Conservation (phyloP, 1,140 invertebrate species). For the Drosophila novamexicana region DNA sequence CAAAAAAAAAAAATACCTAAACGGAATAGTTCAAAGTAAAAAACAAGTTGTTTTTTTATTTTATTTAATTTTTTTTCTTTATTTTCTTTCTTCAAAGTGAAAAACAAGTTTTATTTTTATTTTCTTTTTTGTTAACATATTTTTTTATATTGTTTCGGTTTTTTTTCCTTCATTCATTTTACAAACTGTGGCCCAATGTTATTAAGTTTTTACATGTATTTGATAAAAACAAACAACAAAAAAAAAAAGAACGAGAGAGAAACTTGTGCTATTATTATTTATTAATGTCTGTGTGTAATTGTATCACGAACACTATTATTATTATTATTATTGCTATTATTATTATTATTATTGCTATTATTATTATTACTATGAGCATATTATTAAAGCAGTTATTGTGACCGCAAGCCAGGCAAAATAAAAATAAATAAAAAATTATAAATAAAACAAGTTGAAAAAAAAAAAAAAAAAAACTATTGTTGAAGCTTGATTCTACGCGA, state of each 20-base stretch:
- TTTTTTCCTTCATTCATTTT: slow-evolving; percentile 25
- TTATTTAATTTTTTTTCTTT: slow-evolving; percentile 7
- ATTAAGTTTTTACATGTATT: slow-evolving; percentile 48
- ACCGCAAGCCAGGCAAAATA: slow-evolving; percentile 51
- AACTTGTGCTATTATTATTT: slow-evolving; percentile 65
- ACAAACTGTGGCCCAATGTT: slow-evolving; percentile 58
- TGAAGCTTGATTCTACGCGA: slow-evolving; percentile 55
- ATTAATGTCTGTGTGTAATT: slow-evolving; percentile 51
- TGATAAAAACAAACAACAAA: slow-evolving; percentile 12
- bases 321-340: slow-evolving; percentile 22
- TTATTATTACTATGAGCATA: slow-evolving; percentile 11
- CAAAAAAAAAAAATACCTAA: slow-evolving; percentile 10
- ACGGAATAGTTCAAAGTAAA: slow-evolving; percentile 39
- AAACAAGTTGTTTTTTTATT: slow-evolving; percentile 20
- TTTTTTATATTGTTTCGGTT: slow-evolving; percentile 27
- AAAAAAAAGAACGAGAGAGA: slow-evolving; percentile 9
- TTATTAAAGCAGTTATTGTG: slow-evolving; percentile 56
- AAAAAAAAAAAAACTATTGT: slow-evolving; percentile 45
- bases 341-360: slow-evolving; percentile 4
- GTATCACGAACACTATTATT: slow-evolving; percentile 32
- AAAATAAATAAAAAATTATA: slow-evolving; percentile 34
- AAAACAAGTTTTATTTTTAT: not conserved
- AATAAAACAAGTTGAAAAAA: slow-evolving; percentile 5
- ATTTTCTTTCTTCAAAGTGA: slow-evolving; percentile 34
- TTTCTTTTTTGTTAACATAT: slow-evolving; percentile 11